Conservation (phyloP, 2,113 vertebrate genomes). For the Paramisgurnus dabryanus region DNA sequence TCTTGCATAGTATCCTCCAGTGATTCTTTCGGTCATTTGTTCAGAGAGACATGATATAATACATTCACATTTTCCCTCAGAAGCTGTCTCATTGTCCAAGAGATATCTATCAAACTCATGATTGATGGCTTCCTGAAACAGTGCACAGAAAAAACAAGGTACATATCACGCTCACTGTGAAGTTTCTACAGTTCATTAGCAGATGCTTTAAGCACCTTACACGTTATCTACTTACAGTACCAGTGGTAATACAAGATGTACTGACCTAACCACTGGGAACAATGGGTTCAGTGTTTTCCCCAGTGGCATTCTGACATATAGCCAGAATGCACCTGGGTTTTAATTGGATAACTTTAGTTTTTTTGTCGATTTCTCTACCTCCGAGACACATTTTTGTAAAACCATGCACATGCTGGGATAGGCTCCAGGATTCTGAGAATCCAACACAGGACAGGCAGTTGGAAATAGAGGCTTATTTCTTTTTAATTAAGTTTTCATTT, state of each 20-base stretch:
- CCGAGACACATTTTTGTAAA: too few relatives aligned
- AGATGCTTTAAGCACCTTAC: not conserved
- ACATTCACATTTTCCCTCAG: constrained; percentile 18
- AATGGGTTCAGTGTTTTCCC: not conserved
- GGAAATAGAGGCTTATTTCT: too few relatives aligned
- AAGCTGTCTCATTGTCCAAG: constrained; percentile 43
- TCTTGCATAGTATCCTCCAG: constrained; percentile 22
- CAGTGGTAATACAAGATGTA: not conserved
- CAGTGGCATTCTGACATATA: too few relatives aligned
- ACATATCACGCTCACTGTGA: too few relatives aligned
- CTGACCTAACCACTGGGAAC: not conserved
- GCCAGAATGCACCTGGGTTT: not conserved
- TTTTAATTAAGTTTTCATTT: too few relatives aligned
- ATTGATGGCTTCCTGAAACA: constrained; percentile 33
- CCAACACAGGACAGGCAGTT: too few relatives aligned
- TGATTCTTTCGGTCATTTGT: not conserved
- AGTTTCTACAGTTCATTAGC: not conserved
- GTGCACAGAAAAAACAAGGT: not conserved
- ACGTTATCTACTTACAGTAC: too few relatives aligned
- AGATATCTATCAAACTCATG: constrained; percentile 7
- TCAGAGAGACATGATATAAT: constrained; percentile 37
- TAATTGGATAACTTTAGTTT: not conserved
- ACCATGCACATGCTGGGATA: too few relatives aligned
- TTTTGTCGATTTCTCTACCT: not conserved
- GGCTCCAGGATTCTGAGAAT: too few relatives aligned